Base-by-base conservation (phyloP, 2,797 vertebrate species). In the Arremon aurantiirostris region DNA sequence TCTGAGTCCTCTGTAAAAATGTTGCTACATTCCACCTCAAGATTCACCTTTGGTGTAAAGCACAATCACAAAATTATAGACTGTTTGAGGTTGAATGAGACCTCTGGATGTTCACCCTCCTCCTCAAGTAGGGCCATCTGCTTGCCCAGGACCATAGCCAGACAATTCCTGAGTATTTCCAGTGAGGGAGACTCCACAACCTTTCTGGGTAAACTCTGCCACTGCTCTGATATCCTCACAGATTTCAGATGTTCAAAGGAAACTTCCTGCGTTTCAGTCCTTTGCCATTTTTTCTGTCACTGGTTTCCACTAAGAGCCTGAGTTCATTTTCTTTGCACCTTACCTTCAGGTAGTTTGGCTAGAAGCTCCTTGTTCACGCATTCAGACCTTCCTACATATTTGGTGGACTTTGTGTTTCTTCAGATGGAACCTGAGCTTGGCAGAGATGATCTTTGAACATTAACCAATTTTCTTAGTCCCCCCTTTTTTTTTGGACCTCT, bases 31-130 rank as follows among this genome's bases (percentile, higher is more conserved):
- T 70, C 3, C 15, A 30, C 8, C 28, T 66, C 34, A 79, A 69
- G 70, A 34, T 47, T 64, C 77, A 50, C 17, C 14, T 75, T 72
- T 64, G 27, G 7, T 66, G 11, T 68, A 64, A 79, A 85, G 21
- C 10, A 61, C 32, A 72, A 81, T 59, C 18, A 50, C 22, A 78
- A 32, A 70, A 50, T 76, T 28, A 35, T 12, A 53, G 16, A 49
- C 14, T 20, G 2, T 3, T n/a, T 60, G 35, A 55, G 7, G 16
- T 7, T 73, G 35, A 79, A 53, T 49, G 8, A 86, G 9, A 34
- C 6, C 3, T 75, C 61, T 75, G 16, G 24, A 68, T 0, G 1
- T 60, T 11, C 32, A 56, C 3, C 6, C 5, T 4, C 5, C 14
- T 75, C 15, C 26, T 84, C 23, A 56, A 9, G 14, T 11, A 65